Base-by-base conservation (phyloP, 2,888 invertebrate genomes). In the Anaspis maculata region DNA sequence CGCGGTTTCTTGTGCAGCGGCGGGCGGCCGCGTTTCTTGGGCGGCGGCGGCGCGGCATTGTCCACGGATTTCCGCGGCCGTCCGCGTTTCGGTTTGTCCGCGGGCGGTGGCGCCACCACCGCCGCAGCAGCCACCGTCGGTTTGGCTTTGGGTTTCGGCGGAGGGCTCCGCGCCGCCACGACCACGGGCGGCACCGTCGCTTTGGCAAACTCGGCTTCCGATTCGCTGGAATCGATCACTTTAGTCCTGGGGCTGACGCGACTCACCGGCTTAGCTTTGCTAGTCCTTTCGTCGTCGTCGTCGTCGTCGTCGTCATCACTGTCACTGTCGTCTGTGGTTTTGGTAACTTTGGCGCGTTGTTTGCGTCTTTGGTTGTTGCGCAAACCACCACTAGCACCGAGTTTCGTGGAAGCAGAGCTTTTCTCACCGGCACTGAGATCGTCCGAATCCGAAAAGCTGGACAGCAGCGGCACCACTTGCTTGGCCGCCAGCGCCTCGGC, bases 391-490 rank as follows among this genome's bases (percentile, higher is more conserved):
- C n/a, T n/a, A n/a, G n/a, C n/a, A n/a, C n/a, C n/a, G n/a, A n/a
- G n/a, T n/a, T n/a, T n/a, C n/a, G n/a, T n/a, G n/a, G n/a, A n/a
- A n/a, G n/a, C n/a, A n/a, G 36, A 11, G 13, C 34, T 37, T 15
- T 30, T 32, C 32, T 52, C 54, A 25, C 47, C 49, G 34, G 46
- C 52, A 35, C 49, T 48, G 9, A 49, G 47, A n/a, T n/a, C n/a
- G 25, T 59, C 59, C 19, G 75, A 74, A 45, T 77, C 76, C 3
- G 77, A 76, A 44, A 77, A 61, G 54, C 75, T 74, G 43, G 77
- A 77, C 36, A 77, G 62, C 38, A 76, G 67, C 6, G 63, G 61
- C 26, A 57, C 51, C 10, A 52, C 49, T 24, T 44, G 51, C 10
- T 48, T 43, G 27, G 53, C 50, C 5, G 52, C 47, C 7, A 57